These are phyloP conservation scores for Nephrotoma guestfalica DNA, from an alignment of 2,888 invertebrate species.

Conservation along the genomic window DNA sequence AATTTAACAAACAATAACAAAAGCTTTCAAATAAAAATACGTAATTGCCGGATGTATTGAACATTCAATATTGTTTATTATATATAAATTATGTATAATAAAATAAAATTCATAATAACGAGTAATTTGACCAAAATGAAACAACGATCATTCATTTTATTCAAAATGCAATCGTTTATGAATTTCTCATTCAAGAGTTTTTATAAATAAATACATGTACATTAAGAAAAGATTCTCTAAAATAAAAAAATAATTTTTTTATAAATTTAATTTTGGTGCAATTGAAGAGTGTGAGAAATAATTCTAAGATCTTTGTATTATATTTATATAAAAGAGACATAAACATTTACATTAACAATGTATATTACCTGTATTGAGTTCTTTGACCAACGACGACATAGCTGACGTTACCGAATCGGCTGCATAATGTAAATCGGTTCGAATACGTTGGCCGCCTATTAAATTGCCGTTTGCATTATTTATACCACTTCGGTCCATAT, in stretches of 20 bases:
- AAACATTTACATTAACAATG: neutral
- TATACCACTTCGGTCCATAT: neutral
- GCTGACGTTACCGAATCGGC: conserved; percentile 97
- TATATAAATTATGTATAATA: neutral
- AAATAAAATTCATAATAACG: neutral
- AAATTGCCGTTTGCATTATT: conserved; percentile 10
- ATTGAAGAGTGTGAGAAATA: conserved; percentile 1
- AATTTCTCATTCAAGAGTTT: neutral
- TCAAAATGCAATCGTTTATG: neutral
- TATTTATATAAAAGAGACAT: neutral
- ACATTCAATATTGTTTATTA: neutral
- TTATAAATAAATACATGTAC: neutral
- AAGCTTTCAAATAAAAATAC: neutral
- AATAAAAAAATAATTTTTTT: neutral
- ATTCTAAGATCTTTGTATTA: conserved; percentile 5
- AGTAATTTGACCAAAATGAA: neutral
- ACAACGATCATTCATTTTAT: neutral
- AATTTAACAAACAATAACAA: neutral
- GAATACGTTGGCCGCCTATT: conserved; percentile 34
- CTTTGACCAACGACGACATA: conserved; percentile 92
- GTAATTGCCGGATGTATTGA: neutral
- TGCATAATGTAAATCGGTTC: conserved; percentile 82
- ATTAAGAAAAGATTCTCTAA: neutral
- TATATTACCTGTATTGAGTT: conserved; percentile 67
- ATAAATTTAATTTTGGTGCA: neutral